Evolutionary conservation across 2,797 vertebrate genomes (phyloP).

Genomic region (Psittacula derbiana): DNA sequence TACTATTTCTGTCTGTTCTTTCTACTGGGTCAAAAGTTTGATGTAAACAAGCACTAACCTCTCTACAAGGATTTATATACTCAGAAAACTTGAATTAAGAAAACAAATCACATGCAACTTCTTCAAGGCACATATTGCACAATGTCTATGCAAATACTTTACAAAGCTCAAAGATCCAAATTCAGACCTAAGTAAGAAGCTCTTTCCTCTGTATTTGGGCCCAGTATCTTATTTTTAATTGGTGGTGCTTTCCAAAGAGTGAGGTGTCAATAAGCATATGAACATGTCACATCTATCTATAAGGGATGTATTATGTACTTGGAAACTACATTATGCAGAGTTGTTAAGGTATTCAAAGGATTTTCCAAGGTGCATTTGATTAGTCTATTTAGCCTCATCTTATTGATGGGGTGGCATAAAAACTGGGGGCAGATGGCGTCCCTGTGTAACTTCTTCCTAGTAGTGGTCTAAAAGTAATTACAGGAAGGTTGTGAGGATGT

Average conservation of each 20-base stretch:
- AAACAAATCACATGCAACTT: not conserved
- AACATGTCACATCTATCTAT: not conserved
- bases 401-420: not conserved
- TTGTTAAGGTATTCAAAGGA: not conserved
- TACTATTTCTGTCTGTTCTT: not conserved
- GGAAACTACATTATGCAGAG: not conserved
- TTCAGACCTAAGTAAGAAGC: not conserved
- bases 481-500: not conserved
- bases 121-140: not conserved
- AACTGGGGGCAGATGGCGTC: not conserved
- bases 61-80: not conserved
- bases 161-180: not conserved
- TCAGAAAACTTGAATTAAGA: not conserved
- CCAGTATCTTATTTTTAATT: not conserved
- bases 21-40: not conserved
- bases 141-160: not conserved
- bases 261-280: not conserved
- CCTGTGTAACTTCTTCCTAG: not conserved
- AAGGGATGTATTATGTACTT: not conserved
- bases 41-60: slow-evolving; percentile 4
- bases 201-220: not conserved
- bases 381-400: not conserved
- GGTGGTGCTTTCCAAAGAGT: not conserved
- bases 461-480: not conserved
- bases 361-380: not conserved